These are phyloP conservation scores for Hippopotamus amphibius DNA, from an alignment of 2,113 vertebrate species.

Conservation along the genomic window DNA sequence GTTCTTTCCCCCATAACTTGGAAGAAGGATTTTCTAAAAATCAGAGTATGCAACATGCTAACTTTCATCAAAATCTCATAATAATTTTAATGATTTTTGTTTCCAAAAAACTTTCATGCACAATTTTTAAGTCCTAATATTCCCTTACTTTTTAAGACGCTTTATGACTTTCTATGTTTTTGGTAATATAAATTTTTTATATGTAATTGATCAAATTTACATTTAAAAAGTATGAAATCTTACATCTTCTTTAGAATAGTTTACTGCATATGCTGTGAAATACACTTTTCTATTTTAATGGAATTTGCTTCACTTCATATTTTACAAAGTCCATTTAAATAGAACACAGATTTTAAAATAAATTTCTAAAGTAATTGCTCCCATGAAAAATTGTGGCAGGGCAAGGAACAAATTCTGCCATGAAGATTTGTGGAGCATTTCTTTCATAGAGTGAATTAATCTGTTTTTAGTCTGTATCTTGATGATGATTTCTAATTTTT, in stretches of 20 bases:
- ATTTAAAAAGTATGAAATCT: background rate
- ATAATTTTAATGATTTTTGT: background rate
- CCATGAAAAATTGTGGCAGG: background rate
- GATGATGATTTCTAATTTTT: background rate
- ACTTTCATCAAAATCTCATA: background rate
- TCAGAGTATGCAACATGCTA: background rate
- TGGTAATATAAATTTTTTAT: background rate
- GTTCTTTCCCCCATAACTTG: background rate
- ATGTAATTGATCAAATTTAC: background rate
- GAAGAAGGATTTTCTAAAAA: background rate
- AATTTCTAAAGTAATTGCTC: background rate
- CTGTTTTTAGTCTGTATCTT: background rate
- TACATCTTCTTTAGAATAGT: background rate
- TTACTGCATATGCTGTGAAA: background rate
- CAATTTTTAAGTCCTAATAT: background rate
- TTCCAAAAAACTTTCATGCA: background rate
- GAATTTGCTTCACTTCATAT: background rate
- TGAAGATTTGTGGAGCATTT: background rate
- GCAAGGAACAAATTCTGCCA: background rate
- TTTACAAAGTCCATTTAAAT: background rate
- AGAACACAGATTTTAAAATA: background rate
- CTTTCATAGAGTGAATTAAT: background rate
- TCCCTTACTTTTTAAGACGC: background rate
- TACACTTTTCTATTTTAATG: background rate
- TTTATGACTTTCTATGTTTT: background rate